Base-by-base conservation (phyloP, 2,888 invertebrate genomes). In the Standfussiana lucernea region DNA sequence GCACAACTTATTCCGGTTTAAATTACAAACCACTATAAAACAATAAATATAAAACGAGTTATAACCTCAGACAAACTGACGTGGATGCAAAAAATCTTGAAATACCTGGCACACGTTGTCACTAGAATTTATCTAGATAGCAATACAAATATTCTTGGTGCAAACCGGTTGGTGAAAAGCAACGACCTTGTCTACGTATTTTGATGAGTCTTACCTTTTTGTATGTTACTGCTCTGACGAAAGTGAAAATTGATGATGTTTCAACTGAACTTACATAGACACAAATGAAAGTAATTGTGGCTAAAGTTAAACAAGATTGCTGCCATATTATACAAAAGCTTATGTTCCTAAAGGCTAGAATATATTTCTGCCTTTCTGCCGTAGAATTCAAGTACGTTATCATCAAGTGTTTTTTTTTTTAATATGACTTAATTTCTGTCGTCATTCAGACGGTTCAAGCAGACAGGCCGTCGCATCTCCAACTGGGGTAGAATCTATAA, bases 21-120 rank as follows among this genome's bases (percentile, higher is more conserved):
- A 77, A n/a, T 66, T 24, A 67, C 28, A 61, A 61, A 61, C 42
- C 7, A 42, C 18, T 24, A 2, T 15, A 45, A 37, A 50, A 50
- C 7, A 47, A 59, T 64, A 73, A 71, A 73, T 47, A 28, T 21
- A 10, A 28, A 82, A 75, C 71, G 18, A 47, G 72, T 75, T 82
- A 42, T 15, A 37, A 37, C 53, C 24, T 1, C 13, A 75, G 47
- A 77, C 61, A 24, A 13, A 61, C 15, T 56, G 35, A 18, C 6
- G 40, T 40, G 1, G 18, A 18, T 32, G n/a, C 4, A 59, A 66
- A 70, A 47, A 65, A 50, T 68, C 47, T 72, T 59, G 71, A 35
- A 21, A 32, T 67, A 18, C 40, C 45, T 62, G 69, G 35, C 42
- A 68, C 64, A 50, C 3, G 50, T 35, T 71, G 67, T 74, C 64